Conservation (phyloP, 2,888 invertebrate genomes). For the Euspilapteryx auroguttella region DNA sequence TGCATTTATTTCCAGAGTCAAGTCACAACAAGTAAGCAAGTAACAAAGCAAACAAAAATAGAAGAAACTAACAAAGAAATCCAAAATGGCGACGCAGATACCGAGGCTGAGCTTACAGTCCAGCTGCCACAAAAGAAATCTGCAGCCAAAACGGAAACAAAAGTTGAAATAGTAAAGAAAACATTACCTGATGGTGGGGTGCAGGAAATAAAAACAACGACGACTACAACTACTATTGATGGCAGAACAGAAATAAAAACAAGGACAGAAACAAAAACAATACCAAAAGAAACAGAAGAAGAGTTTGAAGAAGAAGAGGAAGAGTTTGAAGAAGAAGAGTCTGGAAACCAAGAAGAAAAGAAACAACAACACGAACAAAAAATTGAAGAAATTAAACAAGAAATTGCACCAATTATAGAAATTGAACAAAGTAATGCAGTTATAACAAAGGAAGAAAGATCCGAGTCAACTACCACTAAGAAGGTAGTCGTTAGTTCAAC, state of each 20-base stretch:
- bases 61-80: slow-evolving; percentile 16
- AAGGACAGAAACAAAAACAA: slow-evolving; percentile 38
- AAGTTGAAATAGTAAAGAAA: slow-evolving; percentile 39
- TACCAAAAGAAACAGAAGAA: slow-evolving; percentile 30
- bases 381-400: slow-evolving; percentile 10
- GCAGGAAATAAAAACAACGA: slow-evolving; percentile 45
- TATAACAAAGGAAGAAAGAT: slow-evolving; percentile 30
- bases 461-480: slow-evolving; percentile 29
- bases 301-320: slow-evolving; percentile 12
- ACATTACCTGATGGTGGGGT: slow-evolving; percentile 36
- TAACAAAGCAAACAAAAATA: slow-evolving; percentile 23
- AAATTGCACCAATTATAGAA: background rate
- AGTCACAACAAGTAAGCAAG: slow-evolving; percentile 31
- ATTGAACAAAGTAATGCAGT: slow-evolving; percentile 12
- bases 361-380: slow-evolving; percentile 16
- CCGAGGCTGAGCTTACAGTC: slow-evolving; percentile 33
- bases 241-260: slow-evolving; percentile 44
- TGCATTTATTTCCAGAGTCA: slow-evolving; percentile 53
- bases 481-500: slow-evolving; percentile 31
- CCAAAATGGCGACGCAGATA: slow-evolving; percentile 31
- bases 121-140: slow-evolving; percentile 39
- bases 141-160: slow-evolving; percentile 42
- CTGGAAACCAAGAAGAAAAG: slow-evolving; percentile 26
- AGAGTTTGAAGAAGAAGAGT: slow-evolving; percentile 26
- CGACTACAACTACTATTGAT: slow-evolving; percentile 41